Evolutionary conservation across 2,888 invertebrate species (phyloP).

Genomic region (Imbricaverruca yamaguchii): DNA sequence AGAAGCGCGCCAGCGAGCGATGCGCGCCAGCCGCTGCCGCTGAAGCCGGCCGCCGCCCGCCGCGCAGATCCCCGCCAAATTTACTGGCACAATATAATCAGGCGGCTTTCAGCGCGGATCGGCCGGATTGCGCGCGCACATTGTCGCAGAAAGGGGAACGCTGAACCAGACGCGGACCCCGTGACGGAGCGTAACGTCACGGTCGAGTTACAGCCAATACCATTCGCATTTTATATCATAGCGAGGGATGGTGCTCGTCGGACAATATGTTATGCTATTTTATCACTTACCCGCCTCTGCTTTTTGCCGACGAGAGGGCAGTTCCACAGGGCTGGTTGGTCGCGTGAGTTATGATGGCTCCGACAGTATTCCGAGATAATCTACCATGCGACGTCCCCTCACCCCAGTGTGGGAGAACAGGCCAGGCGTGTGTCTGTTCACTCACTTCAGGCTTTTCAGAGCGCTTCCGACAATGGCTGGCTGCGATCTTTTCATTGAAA

Average conservation of each 20-base stretch:
- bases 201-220: neutral
- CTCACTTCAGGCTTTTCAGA: neutral
- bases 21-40: too few relatives aligned
- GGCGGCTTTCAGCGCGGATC: neutral
- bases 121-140: neutral
- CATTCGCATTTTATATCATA: neutral
- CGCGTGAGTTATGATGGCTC: neutral
- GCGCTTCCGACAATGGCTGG: too few relatives aligned
- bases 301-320: neutral
- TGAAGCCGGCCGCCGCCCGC: too few relatives aligned
- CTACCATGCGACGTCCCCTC: too few relatives aligned
- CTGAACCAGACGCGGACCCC: neutral
- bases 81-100: constrained; percentile 11
- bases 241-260: neutral
- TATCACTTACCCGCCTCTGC: neutral
- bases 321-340: neutral
- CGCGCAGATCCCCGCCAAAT: neutral
- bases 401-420: neutral
- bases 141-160: neutral
- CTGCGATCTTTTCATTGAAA: too few relatives aligned
- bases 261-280: constrained; percentile 14
- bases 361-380: neutral
- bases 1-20: too few relatives aligned
- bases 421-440: neutral
- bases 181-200: neutral